Evolutionary conservation across 2,797 vertebrate genomes (phyloP).

Genomic region (Anableps anableps): DNA sequence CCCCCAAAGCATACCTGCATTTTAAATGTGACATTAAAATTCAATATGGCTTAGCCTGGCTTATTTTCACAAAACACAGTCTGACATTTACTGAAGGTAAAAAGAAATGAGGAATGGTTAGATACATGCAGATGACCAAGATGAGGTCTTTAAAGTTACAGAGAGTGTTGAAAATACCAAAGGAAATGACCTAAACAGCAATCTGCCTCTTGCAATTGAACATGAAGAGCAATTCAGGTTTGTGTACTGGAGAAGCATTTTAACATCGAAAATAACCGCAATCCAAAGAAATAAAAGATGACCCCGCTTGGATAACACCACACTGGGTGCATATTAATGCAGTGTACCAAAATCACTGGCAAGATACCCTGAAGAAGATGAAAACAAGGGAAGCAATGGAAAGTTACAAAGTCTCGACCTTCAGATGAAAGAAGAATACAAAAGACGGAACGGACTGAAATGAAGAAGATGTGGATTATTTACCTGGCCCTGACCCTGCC

Average conservation of each 20-base stretch:
- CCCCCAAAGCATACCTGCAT: background rate
- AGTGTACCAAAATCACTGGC: background rate
- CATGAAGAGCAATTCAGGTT: conserved; percentile 32
- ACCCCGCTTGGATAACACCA: conserved; percentile 7
- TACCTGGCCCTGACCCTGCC: conserved; percentile 98
- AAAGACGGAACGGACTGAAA: background rate
- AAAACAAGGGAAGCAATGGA: background rate
- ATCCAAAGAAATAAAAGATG: conserved; percentile 27
- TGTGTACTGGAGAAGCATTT: conserved; percentile 29
- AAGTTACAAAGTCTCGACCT: background rate
- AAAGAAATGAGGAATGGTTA: conserved; percentile 33
- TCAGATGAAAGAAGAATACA: background rate
- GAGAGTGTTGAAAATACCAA: conserved; percentile 20
- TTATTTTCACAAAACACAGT: conserved; percentile 11
- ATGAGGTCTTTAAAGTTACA: conserved; percentile 19
- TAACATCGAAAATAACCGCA: conserved; percentile 13
- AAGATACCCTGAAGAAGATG: conserved; percentile 1
- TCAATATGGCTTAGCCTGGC: background rate
- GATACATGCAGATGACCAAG: background rate
- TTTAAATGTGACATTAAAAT: conserved; percentile 27
- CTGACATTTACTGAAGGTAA: conserved; percentile 18
- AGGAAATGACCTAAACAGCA: conserved; percentile 28
- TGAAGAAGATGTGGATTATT: conserved; percentile 6
- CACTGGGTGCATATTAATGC: background rate
- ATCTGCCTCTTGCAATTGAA: conserved; percentile 22